These are phyloP conservation scores for Diogma glabrata DNA, from an alignment of 2,888 invertebrate genomes.

Conservation along the genomic window DNA sequence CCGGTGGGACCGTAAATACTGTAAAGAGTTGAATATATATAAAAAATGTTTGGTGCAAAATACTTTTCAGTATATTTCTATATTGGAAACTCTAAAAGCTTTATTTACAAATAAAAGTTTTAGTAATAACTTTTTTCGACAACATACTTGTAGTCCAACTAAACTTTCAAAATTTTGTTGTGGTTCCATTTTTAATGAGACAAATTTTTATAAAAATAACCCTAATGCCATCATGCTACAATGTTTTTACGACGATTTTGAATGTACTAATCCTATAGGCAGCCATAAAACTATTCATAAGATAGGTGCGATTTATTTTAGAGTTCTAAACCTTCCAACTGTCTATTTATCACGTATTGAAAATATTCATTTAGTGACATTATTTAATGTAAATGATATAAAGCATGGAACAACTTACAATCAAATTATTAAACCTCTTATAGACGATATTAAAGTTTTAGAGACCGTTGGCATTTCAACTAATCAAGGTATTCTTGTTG, in stretches of 20 bases:
- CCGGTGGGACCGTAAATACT: background rate
- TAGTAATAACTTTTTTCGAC: background rate
- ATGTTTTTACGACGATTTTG: background rate
- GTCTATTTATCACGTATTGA: background rate
- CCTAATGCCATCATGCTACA: background rate
- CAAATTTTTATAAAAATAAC: background rate
- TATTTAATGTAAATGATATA: background rate
- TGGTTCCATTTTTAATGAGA: background rate
- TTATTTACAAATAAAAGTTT: background rate
- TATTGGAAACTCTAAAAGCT: background rate
- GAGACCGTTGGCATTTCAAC: background rate
- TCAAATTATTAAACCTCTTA: background rate
- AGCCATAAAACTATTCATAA: background rate
- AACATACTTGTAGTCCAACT: background rate
- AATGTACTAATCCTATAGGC: background rate
- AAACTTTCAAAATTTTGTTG: background rate
- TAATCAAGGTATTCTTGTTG: background rate
- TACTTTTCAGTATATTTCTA: constrained; percentile 1
- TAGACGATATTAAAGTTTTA: background rate
- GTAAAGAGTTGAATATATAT: too few species aligned
- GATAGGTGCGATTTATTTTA: background rate
- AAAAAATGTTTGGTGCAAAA: background rate
- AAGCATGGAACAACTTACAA: background rate
- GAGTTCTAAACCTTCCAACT: background rate
- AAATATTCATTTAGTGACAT: background rate